phyloP scores from a whole-genome alignment of 2,888 invertebrate species.

The Creontiades dilutus region DNA sequence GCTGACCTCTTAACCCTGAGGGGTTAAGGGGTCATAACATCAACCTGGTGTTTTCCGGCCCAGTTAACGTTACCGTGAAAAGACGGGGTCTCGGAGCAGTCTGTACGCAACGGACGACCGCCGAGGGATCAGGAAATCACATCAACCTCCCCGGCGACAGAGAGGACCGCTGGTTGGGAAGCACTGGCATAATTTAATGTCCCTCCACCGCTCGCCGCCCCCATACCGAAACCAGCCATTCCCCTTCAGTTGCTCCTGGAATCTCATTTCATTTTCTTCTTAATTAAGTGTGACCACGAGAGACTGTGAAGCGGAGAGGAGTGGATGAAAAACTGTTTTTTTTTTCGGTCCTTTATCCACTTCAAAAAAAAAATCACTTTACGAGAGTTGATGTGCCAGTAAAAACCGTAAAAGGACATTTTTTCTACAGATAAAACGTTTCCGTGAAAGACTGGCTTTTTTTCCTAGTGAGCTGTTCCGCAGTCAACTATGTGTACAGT shows the following conservation, averaged over 20 bases:
- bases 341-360: conserved; percentile 8
- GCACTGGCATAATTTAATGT: conserved; percentile 37
- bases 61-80: conserved; percentile 10
- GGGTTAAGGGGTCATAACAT: neutral
- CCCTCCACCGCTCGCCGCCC: neutral
- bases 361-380: conserved; percentile 3
- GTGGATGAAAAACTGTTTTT: conserved; percentile 39
- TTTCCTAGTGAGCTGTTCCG: neutral
- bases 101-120: neutral
- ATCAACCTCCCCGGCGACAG: neutral
- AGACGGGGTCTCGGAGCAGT: neutral
- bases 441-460: neutral
- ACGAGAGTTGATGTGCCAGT: conserved; percentile 13
- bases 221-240: neutral
- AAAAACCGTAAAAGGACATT: neutral
- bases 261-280: conserved; percentile 59
- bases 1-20: neutral
- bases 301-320: neutral
- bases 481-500: too few species aligned
- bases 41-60: neutral
- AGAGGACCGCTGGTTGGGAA: neutral
- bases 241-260: conserved; percentile 23
- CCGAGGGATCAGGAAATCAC: conserved; percentile 34
- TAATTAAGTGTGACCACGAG: conserved; percentile 63
- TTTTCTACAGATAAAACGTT: neutral